Evolutionary conservation across 2,888 invertebrate genomes (phyloP).

Genomic region (Listrodromus nycthemerus): DNA sequence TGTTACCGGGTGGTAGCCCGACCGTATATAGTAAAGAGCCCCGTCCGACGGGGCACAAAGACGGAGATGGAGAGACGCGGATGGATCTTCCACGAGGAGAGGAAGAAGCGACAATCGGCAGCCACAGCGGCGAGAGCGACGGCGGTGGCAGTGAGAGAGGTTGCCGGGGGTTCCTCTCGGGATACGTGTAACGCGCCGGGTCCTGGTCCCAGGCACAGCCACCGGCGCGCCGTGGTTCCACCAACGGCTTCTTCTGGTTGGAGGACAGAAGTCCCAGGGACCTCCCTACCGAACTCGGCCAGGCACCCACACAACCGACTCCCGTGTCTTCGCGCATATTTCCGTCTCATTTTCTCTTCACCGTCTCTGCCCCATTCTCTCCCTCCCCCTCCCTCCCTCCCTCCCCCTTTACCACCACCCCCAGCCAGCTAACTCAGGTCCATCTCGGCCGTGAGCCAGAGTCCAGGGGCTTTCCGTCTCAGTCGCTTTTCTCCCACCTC

Average conservation of each 20-base stretch:
- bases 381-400: constrained; percentile 52
- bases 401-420: constrained; percentile 48
- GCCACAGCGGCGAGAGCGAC: constrained; percentile 22
- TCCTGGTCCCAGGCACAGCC: constrained; percentile 63
- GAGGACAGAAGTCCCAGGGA: constrained; percentile 79
- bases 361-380: constrained; percentile 25
- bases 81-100: not conserved
- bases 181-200: constrained; percentile 54
- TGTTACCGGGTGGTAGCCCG: constrained; percentile 68
- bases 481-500: constrained; percentile 55
- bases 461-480: constrained; percentile 38
- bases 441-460: constrained; percentile 5
- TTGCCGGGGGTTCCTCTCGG: constrained; percentile 60
- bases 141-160: constrained; percentile 46
- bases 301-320: constrained; percentile 65
- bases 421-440: not conserved
- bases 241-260: constrained; percentile 83
- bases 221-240: constrained; percentile 60
- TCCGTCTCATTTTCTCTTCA: not conserved
- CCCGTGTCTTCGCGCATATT: constrained; percentile 2
- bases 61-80: constrained; percentile 25
- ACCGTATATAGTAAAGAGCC: constrained; percentile 83
- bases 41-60: constrained; percentile 32
- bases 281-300: constrained; percentile 83
- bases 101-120: constrained; percentile 6